Evolutionary conservation across 2,113 vertebrate species (phyloP), one percentile per base, ranked within the genome.

Genomic region (Lepus americanus): DNA sequence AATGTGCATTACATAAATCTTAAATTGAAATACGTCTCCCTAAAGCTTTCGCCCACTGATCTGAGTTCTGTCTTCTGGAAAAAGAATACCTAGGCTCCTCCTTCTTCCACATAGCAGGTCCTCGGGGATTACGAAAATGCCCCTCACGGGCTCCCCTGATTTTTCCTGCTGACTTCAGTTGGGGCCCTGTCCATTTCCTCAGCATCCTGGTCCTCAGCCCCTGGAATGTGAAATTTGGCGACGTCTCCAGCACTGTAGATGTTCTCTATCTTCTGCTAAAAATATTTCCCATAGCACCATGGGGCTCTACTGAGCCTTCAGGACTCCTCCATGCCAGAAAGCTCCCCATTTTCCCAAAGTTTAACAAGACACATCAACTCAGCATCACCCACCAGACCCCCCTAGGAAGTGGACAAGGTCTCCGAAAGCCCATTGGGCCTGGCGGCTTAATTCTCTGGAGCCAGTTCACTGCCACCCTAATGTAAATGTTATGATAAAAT

Each of bases 401-500:
- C 66, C 67, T 29, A 94, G 36, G 76, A 87, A 92, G 89, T 95
- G 86, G 93, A 92, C 87, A 92, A 93, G 31, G 27, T 90, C 95
- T 16, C 14, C 79, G 61, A 69, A 67, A 97, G 87, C 64, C 90
- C 85, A 87, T 92, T 5, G 93, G 96, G 83, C 74, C 85, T 27
- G 90, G 88, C 20, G 92, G 74, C 73, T 93, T 94, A 87, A 97
- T 96, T 98, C 97, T 97, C 97, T 93, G 76, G 95, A 95, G 97
- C 85, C 0, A 94, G 2, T 92, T 97, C 97, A 96, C 89, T 98
- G 96, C 90, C 92, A 93, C 96, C 96, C 96, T 97, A 98, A 98
- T 97, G 97, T 98, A 98, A 98, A 98, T 98, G 97, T 97, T 96
- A 92, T 96, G 97, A 98, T 98, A 98, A 98, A 98, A 98, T 98